Evolutionary conservation across 2,888 invertebrate genomes (phyloP), one percentile per base, ranked within the genome.

Genomic region (Isoperla grammatica): DNA sequence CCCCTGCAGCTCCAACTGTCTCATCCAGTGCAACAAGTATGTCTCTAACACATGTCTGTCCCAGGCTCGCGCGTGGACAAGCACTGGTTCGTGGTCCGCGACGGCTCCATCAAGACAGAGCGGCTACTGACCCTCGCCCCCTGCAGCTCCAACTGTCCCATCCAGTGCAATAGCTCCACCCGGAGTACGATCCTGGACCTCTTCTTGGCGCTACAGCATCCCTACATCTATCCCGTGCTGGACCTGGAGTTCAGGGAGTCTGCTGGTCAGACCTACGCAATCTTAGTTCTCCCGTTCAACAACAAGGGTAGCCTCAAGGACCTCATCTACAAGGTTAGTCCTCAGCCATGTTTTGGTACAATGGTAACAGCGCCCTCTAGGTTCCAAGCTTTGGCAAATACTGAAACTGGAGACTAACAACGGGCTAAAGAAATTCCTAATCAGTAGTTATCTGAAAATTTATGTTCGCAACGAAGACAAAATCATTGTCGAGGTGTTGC

Each of bases 1-100:
- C 71, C 84, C 83, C 2, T 69, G 85, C 56, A 81, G 81, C 58
- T 78, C 78, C 68, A 81, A 80, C 67, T 86, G 86, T 67, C 81
- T 87, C 1, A 80, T 90, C 67, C 85, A 84, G 66, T 83, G 83
- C 65, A 81, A 80, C 60, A n/a, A n/a, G n/a, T n/a, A n/a, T n/a
- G n/a, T n/a, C n/a, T n/a, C n/a, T n/a, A n/a, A n/a, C n/a, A n/a
- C n/a, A n/a, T n/a, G n/a, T n/a, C n/a, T n/a, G n/a, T n/a, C 29
- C 29, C 65, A 82, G 81, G 94, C 9, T 90, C 88, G 42, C 81
- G 95, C 57, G 79, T 87, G 56, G 88, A 88, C 74, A 94, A 94
- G 73, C 86, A 92, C 73, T 95, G 95, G 95, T 95, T 94, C 73
- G 83, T 89, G 22, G 88, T 95, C 61, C 86, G 86, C 69, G 94